These are phyloP conservation scores for Polyommatus icarus DNA, from an alignment of 2,888 invertebrate genomes.

Conservation along the genomic window DNA sequence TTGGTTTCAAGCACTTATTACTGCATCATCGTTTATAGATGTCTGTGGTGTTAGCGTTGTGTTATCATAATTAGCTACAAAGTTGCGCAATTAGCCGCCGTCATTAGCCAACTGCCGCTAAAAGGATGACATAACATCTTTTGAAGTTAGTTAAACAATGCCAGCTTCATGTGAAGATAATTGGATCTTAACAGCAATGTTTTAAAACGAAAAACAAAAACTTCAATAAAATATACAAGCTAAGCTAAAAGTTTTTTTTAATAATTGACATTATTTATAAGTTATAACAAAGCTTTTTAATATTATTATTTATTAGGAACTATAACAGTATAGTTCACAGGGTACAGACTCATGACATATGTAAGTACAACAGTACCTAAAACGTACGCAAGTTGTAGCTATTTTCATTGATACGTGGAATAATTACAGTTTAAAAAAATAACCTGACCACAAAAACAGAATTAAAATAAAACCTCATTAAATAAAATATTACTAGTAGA, in stretches of 20 bases:
- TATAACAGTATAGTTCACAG: too few relatives aligned
- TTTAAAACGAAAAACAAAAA: not conserved
- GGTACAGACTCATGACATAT: too few relatives aligned
- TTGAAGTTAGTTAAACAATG: not conserved
- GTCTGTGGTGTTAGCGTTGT: not conserved
- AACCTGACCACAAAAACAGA: too few relatives aligned
- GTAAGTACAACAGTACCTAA: too few relatives aligned
- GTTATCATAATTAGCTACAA: slow-evolving; percentile 20
- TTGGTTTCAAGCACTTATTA: not conserved
- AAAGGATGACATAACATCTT: slow-evolving; percentile 2
- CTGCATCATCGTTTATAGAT: not conserved
- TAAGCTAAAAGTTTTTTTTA: not conserved
- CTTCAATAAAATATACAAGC: not conserved
- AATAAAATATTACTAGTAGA: too few relatives aligned
- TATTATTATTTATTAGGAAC: too few relatives aligned
- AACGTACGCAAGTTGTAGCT: too few relatives aligned
- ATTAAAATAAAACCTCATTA: too few relatives aligned
- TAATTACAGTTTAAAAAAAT: too few relatives aligned
- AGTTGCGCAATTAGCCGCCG: slow-evolving; percentile 2
- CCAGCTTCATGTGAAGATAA: not conserved
- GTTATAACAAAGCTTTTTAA: too few relatives aligned
- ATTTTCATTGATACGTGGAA: too few relatives aligned
- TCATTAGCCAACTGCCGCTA: not conserved
- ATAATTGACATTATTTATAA: too few relatives aligned
- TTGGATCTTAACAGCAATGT: not conserved